Percentiles rank a stretch among this genome's conserved stretches.
Evolutionary conservation across 2,888 invertebrate genomes (phyloP).

Genomic region (Agrochola macilenta): DNA sequence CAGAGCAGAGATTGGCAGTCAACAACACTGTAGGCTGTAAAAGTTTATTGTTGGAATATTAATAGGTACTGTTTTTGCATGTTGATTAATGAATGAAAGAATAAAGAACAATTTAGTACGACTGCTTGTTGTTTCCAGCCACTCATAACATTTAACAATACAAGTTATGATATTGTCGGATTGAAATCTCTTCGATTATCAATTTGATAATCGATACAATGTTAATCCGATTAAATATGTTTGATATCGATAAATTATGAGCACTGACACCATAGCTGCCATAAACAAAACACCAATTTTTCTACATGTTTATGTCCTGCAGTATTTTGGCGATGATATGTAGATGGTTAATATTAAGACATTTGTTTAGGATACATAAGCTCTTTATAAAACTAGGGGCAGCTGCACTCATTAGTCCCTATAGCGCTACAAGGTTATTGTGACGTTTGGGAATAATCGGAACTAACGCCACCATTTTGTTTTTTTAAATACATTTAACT

Average conservation of each 20-base stretch:
- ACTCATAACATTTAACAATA: constrained; percentile 2
- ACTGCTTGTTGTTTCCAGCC: constrained; percentile 17
- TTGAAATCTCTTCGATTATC: constrained; percentile 11
- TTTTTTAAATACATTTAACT: background rate
- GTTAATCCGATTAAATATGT: constrained; percentile 11
- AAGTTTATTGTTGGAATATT: constrained; percentile 62
- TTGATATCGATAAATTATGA: background rate
- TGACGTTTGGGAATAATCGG: background rate
- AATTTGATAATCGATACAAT: constrained; percentile 19
- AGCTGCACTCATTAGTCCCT: background rate
- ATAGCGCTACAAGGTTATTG: no score
- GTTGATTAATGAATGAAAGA: constrained; percentile 54
- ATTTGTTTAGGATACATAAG: background rate
- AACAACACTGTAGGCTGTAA: constrained; percentile 58
- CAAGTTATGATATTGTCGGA: background rate
- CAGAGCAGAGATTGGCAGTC: constrained; percentile 46
- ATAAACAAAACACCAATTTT: background rate
- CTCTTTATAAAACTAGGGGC: background rate
- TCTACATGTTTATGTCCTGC: no score
- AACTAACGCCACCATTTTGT: background rate
- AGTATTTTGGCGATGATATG: background rate
- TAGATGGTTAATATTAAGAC: background rate
- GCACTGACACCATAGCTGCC: background rate
- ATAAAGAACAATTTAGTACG: constrained; percentile 9
- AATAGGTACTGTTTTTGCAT: constrained; percentile 56